Evolutionary conservation across 2,888 invertebrate genomes (phyloP).

Genomic region (Agriotes lineatus): DNA sequence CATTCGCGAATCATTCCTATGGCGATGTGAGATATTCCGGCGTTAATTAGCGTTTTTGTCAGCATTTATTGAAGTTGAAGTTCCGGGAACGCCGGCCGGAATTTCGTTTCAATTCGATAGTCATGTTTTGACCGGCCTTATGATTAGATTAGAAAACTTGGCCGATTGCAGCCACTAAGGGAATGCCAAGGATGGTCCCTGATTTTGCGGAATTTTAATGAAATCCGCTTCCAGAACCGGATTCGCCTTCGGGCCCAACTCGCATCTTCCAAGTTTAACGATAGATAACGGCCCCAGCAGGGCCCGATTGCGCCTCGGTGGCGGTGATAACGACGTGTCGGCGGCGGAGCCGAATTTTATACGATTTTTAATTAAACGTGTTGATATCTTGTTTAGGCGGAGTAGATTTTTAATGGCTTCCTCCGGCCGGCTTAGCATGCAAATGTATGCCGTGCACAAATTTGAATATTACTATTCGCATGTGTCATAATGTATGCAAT

Average conservation of each 20-base stretch:
- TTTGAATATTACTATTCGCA: slow-evolving; percentile 28
- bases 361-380: slow-evolving; percentile 14
- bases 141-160: too few relatives aligned
- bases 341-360: slow-evolving; percentile 16
- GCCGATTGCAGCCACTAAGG: background rate
- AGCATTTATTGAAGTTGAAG: too few relatives aligned
- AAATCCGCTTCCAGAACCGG: background rate
- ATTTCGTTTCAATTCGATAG: background rate
- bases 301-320: background rate
- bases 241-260: too few relatives aligned
- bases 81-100: background rate
- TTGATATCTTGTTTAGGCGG: slow-evolving; percentile 22
- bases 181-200: too few relatives aligned
- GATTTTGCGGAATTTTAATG: slow-evolving; percentile 15
- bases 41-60: too few relatives aligned
- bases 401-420: slow-evolving; percentile 30
- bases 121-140: background rate
- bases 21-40: too few relatives aligned
- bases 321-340: slow-evolving; percentile 14
- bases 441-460: slow-evolving; percentile 20
- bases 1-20: too few relatives aligned
- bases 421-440: slow-evolving; percentile 25
- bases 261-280: too few relatives aligned
- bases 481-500: slow-evolving; percentile 31
- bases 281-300: too few relatives aligned